Evolutionary conservation across 2,888 invertebrate species (phyloP), one percentile per base, ranked within the genome.

Genomic region (Blastobasis adustella): DNA sequence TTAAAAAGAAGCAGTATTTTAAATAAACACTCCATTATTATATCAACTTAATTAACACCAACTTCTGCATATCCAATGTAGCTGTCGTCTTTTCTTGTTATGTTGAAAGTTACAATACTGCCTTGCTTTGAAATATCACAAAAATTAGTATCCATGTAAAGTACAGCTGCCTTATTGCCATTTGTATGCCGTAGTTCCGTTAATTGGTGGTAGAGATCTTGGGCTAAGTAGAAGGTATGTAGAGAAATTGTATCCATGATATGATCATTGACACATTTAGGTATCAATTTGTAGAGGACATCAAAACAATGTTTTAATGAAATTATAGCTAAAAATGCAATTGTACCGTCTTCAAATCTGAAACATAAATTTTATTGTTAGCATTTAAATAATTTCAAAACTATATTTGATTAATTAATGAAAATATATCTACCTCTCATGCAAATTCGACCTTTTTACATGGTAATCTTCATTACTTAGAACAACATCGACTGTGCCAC

Each of bases 341-440:
- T 65, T 0, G 98, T 98, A 4, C 99, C 99, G 88, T 98, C 98
- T 90, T 99, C 98, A 83, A 97, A 97, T 61, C 96, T 96, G 78
- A 23, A 79, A 85, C 57, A 7, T 6, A 42, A 42, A 7, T 5
- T 42, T 8, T 10, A 42, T 8, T 23, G 47, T 47, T 54, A 23
- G 23, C 23, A 23, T 23, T 23, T 23, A 23, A 23, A 23, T 23
- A 23, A 23, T 23, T 23, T 23, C 23, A 23, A 23, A 23, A 23
- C 23, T 23, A 2, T 2, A 23, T 23, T 23, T 23, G 3, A 23
- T 2, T 1, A 23, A 23, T 23, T 23, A 23, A 23, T 23, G 23
- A 23, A 23, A 23, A n/a, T 41, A 46, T 47, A 59, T 58, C 73
- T 82, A 95, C 96, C 93, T 93, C 76, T 96, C 94, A 70, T 92